phyloP scores from a whole-genome alignment of 2,113 vertebrate genomes.

The Cavia aperea region DNA sequence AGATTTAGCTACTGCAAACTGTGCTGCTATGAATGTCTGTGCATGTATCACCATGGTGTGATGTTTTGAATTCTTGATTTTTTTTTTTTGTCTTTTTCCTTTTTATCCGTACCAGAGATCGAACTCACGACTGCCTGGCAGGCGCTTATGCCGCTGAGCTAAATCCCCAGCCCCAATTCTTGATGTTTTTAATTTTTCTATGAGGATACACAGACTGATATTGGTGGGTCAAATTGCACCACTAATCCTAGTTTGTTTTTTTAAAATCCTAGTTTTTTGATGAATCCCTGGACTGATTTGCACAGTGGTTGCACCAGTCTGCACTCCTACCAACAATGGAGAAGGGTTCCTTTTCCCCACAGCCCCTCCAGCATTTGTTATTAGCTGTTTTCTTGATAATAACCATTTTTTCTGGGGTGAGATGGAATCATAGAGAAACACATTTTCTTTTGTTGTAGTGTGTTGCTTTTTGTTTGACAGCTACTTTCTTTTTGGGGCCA shows the following conservation, averaged over 20 bases:
- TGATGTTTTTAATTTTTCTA: not conserved
- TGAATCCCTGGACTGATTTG: not conserved
- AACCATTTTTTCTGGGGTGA: not conserved
- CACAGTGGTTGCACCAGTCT: not conserved
- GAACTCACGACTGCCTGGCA: too few species aligned
- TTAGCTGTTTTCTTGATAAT: not conserved
- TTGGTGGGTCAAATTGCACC: not conserved
- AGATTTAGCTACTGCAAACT: not conserved
- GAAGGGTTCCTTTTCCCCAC: not conserved
- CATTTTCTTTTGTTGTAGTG: not conserved
- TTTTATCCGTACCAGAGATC: too few species aligned
- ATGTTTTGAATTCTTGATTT: not conserved
- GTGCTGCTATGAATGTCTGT: not conserved
- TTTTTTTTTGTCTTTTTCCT: too few species aligned
- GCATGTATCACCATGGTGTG: not conserved
- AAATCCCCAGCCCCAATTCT: too few species aligned
- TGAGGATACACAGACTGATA: not conserved
- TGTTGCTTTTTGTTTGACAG: conserved; percentile 9
- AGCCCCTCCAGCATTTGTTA: too few species aligned
- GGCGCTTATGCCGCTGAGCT: too few species aligned
- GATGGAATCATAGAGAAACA: not conserved
- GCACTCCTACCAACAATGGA: not conserved
- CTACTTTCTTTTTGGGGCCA: not conserved
- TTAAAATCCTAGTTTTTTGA: not conserved
- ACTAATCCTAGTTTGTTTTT: not conserved